Evolutionary conservation across 2,113 vertebrate genomes (phyloP).

Genomic region (Callionymus lyra): DNA sequence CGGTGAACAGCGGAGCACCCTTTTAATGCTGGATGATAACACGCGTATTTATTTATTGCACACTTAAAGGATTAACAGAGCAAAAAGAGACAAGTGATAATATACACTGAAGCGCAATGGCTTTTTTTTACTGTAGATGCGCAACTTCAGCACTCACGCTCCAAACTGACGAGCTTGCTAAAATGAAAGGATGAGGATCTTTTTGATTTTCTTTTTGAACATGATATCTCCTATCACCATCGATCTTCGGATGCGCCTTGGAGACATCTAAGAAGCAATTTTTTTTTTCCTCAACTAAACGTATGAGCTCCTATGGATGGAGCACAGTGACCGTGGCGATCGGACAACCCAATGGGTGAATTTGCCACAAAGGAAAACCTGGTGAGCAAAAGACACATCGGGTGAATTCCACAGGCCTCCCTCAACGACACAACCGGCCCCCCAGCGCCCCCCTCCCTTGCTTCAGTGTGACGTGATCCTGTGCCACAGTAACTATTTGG

Average conservation of each 20-base stretch:
- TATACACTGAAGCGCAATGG: neutral
- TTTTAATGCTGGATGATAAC: neutral
- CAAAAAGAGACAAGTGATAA: no score
- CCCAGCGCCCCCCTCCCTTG: conserved; percentile 4
- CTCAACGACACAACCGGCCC: neutral
- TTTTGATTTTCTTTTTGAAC: no score
- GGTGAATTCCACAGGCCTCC: conserved; percentile 46
- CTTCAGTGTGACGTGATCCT: conserved; percentile 13
- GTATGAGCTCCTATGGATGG: conserved; percentile 56
- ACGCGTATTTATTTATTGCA: no score
- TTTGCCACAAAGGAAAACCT: conserved; percentile 60
- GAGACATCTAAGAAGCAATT: conserved; percentile 32
- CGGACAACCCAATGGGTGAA: conserved; percentile 48
- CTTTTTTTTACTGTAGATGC: conserved; percentile 19
- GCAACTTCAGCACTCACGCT: conserved; percentile 34
- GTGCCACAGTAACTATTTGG: conserved; percentile 25
- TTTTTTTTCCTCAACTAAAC: conserved; percentile 17
- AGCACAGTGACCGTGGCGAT: conserved; percentile 54
- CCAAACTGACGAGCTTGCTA: conserved; percentile 3
- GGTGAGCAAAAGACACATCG: conserved; percentile 58
- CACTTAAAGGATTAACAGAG: no score
- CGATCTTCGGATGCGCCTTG: conserved; percentile 28
- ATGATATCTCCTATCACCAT: conserved; percentile 18
- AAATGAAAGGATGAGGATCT: no score
- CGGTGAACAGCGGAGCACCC: conserved; percentile 1